phyloP scores from a whole-genome alignment of 2,113 vertebrate genomes.

The Platysteira castanea region DNA sequence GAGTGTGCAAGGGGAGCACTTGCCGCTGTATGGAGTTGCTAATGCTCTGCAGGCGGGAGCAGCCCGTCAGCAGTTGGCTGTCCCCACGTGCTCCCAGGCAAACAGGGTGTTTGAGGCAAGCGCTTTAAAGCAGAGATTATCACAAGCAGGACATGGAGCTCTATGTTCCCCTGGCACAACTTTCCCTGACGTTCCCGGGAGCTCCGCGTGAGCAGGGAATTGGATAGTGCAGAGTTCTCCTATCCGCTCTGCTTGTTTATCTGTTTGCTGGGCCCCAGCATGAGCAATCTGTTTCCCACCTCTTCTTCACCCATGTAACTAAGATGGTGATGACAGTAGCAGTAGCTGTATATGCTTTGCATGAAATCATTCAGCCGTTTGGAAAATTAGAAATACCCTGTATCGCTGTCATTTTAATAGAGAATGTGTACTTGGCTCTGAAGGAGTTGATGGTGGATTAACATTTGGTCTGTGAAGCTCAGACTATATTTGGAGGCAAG shows the following conservation, averaged over 20 bases:
- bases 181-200: background rate
- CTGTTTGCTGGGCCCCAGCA: background rate
- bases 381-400: background rate
- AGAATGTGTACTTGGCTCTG: background rate
- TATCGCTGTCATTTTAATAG: background rate
- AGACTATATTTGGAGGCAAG: conserved; percentile 27
- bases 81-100: background rate
- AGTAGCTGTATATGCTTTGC: background rate
- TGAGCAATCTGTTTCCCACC: background rate
- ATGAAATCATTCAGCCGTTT: background rate
- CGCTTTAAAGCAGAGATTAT: background rate
- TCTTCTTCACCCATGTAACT: background rate
- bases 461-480: conserved; percentile 36
- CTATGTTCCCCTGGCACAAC: background rate
- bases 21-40: background rate
- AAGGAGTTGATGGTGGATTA: conserved; percentile 8
- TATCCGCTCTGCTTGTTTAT: background rate
- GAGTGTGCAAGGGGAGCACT: background rate
- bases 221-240: background rate
- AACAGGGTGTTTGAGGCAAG: background rate
- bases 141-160: conserved; percentile 8
- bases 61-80: background rate
- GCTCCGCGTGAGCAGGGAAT: background rate
- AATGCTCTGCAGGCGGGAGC: background rate
- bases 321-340: background rate